These are phyloP conservation scores for Brevimyrus niger DNA, from an alignment of 2,113 vertebrate species.

Conservation along the genomic window DNA sequence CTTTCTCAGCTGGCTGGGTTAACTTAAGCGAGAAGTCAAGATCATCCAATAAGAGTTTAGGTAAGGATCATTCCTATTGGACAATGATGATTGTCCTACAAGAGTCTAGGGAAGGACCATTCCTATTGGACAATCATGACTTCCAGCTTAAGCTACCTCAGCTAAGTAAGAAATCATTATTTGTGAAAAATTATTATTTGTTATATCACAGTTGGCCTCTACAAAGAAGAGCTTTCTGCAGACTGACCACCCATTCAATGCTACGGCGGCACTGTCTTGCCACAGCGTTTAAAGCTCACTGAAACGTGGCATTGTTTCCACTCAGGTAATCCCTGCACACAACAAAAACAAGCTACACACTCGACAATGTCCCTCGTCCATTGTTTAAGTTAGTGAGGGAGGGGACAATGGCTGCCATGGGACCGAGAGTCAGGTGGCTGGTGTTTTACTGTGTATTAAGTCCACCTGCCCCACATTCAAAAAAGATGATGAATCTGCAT, in stretches of 20 bases:
- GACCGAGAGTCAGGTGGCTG: not conserved
- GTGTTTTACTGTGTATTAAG: not conserved
- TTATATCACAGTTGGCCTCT: not conserved
- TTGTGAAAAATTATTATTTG: not conserved
- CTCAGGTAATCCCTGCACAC: not conserved
- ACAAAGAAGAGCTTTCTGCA: not conserved
- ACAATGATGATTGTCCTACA: not conserved
- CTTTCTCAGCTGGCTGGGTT: not conserved
- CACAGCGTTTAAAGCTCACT: not conserved
- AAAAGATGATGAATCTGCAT: not conserved
- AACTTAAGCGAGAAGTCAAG: not conserved
- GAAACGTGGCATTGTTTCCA: not conserved
- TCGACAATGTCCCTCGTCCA: not conserved
- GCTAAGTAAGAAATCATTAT: not conserved
- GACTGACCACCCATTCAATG: not conserved
- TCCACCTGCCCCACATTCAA: not conserved
- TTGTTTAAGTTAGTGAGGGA: not conserved
- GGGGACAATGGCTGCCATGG: not conserved
- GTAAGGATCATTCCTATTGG: not conserved
- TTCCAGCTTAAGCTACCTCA: not conserved
- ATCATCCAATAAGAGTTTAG: not conserved
- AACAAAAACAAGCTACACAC: not conserved
- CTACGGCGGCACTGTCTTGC: not conserved
- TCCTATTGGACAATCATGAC: not conserved
- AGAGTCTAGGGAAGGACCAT: not conserved